These are phyloP conservation scores for Hedychridium roseum DNA, from an alignment of 2,888 invertebrate genomes.

Conservation along the genomic window DNA sequence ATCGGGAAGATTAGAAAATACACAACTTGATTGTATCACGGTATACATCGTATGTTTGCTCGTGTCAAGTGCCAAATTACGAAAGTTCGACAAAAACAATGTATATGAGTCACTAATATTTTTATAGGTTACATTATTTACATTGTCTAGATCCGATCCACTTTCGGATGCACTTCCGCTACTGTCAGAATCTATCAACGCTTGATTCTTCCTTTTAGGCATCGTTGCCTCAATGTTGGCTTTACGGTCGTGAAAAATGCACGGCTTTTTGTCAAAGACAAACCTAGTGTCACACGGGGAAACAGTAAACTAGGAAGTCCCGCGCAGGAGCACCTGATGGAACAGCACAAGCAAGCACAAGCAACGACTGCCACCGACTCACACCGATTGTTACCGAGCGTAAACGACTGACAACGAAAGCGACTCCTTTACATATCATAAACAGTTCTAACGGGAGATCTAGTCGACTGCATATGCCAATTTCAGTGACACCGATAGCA, in stretches of 20 bases:
- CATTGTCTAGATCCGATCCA: constrained; percentile 84
- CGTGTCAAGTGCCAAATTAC: too few relatives aligned
- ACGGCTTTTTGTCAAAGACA: constrained; percentile 25
- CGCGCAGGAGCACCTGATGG: neutral
- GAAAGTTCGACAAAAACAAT: neutral
- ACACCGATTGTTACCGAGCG: too few relatives aligned
- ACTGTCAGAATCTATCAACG: constrained; percentile 83
- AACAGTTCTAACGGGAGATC: too few relatives aligned
- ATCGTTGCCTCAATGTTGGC: constrained; percentile 64
- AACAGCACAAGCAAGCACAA: too few relatives aligned
- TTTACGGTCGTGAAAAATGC: constrained; percentile 30
- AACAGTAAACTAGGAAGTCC: constrained; percentile 19
- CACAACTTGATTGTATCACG: too few relatives aligned
- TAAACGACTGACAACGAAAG: too few relatives aligned
- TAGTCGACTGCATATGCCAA: too few relatives aligned
- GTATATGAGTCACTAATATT: neutral
- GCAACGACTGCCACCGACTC: too few relatives aligned
- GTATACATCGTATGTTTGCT: too few relatives aligned
- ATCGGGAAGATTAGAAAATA: too few relatives aligned
- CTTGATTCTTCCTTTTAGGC: constrained; percentile 86
- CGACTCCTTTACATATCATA: too few relatives aligned
- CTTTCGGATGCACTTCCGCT: constrained; percentile 75
- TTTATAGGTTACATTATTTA: constrained; percentile 66
- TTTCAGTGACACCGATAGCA: too few relatives aligned
- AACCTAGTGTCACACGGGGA: constrained; percentile 40